Conservation (phyloP, 2,797 vertebrate species). For the Chelon labrosus region DNA sequence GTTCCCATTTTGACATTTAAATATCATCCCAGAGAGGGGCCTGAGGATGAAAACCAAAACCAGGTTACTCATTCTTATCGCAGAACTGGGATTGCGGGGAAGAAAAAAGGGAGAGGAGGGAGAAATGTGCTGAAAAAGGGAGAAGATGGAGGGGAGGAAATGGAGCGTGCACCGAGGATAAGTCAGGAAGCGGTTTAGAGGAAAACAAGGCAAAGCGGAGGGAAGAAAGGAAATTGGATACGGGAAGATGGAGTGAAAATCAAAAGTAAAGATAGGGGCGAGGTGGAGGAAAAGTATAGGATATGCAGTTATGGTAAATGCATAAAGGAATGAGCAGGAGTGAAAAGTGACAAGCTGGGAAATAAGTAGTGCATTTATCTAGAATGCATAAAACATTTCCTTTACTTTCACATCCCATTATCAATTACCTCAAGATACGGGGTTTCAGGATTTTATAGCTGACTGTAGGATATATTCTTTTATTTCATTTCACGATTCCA, state of each 20-base stretch:
- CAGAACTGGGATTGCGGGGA: conserved; percentile 14
- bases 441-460: not conserved
- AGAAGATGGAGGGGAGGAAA: conserved; percentile 39
- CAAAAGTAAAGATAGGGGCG: conserved; percentile 4
- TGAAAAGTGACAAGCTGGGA: conserved; percentile 22
- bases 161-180: conserved; percentile 16
- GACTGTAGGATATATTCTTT: too few species aligned
- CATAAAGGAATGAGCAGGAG: conserved; percentile 2
- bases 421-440: not conserved
- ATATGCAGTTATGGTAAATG: not conserved
- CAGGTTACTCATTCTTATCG: conserved; percentile 44
- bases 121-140: conserved; percentile 33
- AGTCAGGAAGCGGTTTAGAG: conserved; percentile 17
- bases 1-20: conserved; percentile 21
- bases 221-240: conserved; percentile 30
- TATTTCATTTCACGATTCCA: too few species aligned
- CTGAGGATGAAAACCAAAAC: conserved; percentile 31
- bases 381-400: not conserved
- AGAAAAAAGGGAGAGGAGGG: not conserved
- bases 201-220: conserved; percentile 7
- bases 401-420: not conserved
- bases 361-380: conserved; percentile 23
- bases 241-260: conserved; percentile 35
- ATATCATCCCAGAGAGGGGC: conserved; percentile 25
- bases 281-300: not conserved